Conservation (phyloP, 2,113 vertebrate species). For the Lepidothrix coronata region DNA sequence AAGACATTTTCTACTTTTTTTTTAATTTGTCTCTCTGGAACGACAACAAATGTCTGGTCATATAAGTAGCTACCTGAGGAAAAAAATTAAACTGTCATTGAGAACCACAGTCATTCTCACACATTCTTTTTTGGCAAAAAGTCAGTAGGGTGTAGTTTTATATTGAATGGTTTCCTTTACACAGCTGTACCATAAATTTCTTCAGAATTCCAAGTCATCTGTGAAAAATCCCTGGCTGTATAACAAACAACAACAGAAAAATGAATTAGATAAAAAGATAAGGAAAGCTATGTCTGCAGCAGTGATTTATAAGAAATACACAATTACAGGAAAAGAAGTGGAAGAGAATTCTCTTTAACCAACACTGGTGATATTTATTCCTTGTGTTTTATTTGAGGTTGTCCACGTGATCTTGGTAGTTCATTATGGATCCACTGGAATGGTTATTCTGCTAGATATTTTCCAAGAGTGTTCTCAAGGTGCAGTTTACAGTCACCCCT, state of each 20-base stretch:
- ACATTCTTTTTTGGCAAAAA: conserved; percentile 49
- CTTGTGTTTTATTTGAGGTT: conserved; percentile 17
- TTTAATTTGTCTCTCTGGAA: background rate
- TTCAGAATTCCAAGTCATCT: background rate
- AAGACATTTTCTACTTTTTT: background rate
- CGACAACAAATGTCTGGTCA: background rate
- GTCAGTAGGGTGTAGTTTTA: background rate
- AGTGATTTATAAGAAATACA: background rate
- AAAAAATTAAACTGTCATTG: background rate
- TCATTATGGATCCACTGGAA: conserved; percentile 41
- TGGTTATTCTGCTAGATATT: background rate
- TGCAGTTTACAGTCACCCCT: background rate
- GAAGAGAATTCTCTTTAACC: background rate
- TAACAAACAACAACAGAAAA: background rate
- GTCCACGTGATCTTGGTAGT: conserved; percentile 26
- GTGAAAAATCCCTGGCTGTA: background rate
- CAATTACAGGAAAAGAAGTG: background rate
- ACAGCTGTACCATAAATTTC: background rate
- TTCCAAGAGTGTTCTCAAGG: background rate
- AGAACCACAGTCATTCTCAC: conserved; percentile 49
- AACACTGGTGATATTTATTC: conserved; percentile 32
- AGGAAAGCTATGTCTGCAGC: background rate
- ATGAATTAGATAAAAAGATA: background rate
- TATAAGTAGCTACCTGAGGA: background rate
- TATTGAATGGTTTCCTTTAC: background rate